These are phyloP conservation scores for Liopterus haemorrhoidalis DNA, from an alignment of 2,888 invertebrate genomes.

Conservation along the genomic window DNA sequence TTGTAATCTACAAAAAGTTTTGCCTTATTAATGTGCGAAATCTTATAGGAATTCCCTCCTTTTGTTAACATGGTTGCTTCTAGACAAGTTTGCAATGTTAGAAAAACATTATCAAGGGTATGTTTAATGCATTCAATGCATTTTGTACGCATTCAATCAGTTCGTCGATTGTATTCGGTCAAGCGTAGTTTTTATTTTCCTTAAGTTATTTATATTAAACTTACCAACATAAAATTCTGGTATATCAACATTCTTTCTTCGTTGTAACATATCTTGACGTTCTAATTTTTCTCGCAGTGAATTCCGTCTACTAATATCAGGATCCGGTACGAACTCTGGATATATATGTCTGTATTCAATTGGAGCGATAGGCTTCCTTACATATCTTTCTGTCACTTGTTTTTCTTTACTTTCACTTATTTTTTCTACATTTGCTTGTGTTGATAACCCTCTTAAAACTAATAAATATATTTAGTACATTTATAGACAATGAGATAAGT, in stretches of 20 bases:
- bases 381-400: constrained; percentile 1
- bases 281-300: constrained; percentile 80
- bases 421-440: neutral
- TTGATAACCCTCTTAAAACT: neutral
- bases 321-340: constrained; percentile 90
- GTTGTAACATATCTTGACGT: constrained; percentile 83
- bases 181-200: neutral
- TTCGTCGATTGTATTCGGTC: no score
- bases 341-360: constrained; percentile 63
- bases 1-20: no score
- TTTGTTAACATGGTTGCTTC: no score
- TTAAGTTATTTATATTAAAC: constrained; percentile 34
- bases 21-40: no score
- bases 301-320: constrained; percentile 72
- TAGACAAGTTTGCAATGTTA: no score
- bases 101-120: no score
- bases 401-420: constrained; percentile 6
- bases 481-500: neutral
- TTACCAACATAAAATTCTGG: constrained; percentile 97
- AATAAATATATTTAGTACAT: neutral
- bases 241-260: constrained; percentile 75
- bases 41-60: no score
- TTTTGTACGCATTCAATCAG: no score
- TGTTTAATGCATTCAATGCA: no score
- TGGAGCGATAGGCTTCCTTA: constrained; percentile 13